Percentiles rank a stretch among this genome's conserved stretches.
phyloP scores from a whole-genome alignment of 2,113 vertebrate genomes.

The Pluvianellus socialis region DNA sequence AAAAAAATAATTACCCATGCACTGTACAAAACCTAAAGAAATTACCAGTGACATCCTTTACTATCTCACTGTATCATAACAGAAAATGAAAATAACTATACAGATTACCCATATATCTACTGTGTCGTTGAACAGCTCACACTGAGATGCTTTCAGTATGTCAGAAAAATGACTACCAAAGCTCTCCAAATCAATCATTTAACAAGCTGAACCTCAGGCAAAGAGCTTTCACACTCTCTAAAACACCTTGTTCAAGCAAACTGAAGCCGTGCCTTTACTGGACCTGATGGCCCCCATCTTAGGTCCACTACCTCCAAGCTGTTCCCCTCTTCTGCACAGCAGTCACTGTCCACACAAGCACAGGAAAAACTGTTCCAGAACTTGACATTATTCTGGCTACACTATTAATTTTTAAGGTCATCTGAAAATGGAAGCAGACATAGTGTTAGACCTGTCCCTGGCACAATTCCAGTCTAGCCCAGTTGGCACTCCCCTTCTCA shows the following conservation, averaged over 20 bases:
- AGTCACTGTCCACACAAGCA: not conserved
- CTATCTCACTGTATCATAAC: not conserved
- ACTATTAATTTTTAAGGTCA: not conserved
- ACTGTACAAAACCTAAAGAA: not conserved
- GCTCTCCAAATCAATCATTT: not conserved
- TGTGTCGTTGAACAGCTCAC: not conserved
- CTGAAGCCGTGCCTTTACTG: not conserved
- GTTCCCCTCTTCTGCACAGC: not conserved
- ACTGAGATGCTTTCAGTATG: not conserved
- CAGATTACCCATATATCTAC: not conserved
- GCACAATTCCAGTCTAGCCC: not conserved
- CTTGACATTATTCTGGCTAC: not conserved
- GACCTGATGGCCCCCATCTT: not conserved
- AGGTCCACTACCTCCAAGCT: not conserved
- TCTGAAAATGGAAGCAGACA: not conserved
- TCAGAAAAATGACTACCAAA: not conserved
- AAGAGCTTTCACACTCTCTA: not conserved
- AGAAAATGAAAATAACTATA: not conserved
- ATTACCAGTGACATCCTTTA: not conserved
- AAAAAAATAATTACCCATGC: not conserved
- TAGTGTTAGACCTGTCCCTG: not conserved
- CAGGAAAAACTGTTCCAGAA: not conserved
- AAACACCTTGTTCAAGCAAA: not conserved
- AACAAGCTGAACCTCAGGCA: not conserved
- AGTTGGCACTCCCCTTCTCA: not conserved